Evolutionary conservation across 2,113 vertebrate genomes (phyloP).

Genomic region (Gasterosteus aculeatus): DNA sequence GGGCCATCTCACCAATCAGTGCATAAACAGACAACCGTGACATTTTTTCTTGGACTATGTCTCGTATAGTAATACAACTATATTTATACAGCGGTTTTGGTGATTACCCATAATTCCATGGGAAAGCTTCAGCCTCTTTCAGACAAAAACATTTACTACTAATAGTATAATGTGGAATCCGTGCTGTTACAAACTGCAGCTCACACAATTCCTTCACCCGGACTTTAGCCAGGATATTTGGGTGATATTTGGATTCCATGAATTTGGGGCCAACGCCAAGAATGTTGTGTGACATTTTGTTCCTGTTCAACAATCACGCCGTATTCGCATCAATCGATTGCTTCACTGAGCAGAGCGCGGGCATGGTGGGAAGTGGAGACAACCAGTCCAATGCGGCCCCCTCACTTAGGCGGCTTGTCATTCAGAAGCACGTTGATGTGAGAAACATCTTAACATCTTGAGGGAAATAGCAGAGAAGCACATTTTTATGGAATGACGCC

Average conservation of each 20-base stretch:
- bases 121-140: too few species aligned
- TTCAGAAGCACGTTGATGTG: neutral
- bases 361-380: slow-evolving; percentile 4
- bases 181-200: too few species aligned
- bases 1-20: too few species aligned
- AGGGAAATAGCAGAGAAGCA: slow-evolving; percentile 1
- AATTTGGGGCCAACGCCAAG: neutral
- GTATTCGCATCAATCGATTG: neutral
- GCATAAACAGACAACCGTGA: too few species aligned
- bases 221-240: neutral
- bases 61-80: too few species aligned
- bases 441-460: neutral
- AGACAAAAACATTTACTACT: too few species aligned
- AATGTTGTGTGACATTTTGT: neutral
- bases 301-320: neutral
- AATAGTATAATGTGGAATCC: too few species aligned
- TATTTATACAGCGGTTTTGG: too few species aligned
- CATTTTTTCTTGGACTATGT: too few species aligned
- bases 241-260: neutral
- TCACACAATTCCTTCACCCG: neutral
- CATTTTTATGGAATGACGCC: neutral
- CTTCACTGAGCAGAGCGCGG: slow-evolving; percentile 21
- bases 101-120: too few species aligned
- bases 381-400: slow-evolving; percentile 14
- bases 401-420: slow-evolving; percentile 2